phyloP scores from a whole-genome alignment of 2,113 vertebrate genomes.

The Paraplagusia blochii region DNA sequence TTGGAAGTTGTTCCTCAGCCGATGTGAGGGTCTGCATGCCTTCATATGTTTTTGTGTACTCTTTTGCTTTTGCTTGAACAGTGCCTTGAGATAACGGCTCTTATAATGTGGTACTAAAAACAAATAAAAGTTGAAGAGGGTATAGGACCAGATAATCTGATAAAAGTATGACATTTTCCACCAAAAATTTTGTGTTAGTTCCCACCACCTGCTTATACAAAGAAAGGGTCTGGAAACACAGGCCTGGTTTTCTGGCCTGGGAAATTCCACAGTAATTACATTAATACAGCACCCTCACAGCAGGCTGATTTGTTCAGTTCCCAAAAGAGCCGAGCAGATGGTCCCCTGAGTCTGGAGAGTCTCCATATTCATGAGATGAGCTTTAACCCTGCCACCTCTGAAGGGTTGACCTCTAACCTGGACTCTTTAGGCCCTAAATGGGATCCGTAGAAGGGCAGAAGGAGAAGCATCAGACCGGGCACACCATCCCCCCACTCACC shows the following conservation, averaged over 20 bases:
- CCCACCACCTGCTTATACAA: constrained; percentile 31
- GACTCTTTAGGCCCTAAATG: constrained; percentile 62
- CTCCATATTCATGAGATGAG: constrained; percentile 72
- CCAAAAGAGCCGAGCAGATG: constrained; percentile 67
- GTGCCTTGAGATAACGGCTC: too few relatives aligned
- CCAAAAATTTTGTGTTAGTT: constrained; percentile 7
- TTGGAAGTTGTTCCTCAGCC: too few relatives aligned
- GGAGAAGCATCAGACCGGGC: constrained; percentile 33
- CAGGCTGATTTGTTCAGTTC: constrained; percentile 58
- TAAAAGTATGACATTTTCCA: neutral
- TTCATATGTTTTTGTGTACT: too few relatives aligned
- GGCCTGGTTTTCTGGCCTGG: constrained; percentile 34
- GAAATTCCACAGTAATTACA: constrained; percentile 56
- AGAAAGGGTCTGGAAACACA: constrained; percentile 7
- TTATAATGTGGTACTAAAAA: too few relatives aligned
- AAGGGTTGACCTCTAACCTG: constrained; percentile 66
- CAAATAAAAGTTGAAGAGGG: too few relatives aligned
- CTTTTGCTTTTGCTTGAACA: too few relatives aligned
- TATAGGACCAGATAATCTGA: neutral
- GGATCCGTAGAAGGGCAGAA: constrained; percentile 41
- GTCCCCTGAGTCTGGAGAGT: constrained; percentile 39
- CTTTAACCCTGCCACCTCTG: constrained; percentile 61
- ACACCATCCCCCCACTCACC: constrained; percentile 36
- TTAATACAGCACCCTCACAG: constrained; percentile 48
- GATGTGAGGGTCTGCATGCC: too few relatives aligned